Evolutionary conservation across 1,140 invertebrate genomes (phyloP).

Genomic region (Campoletis sonorensis): DNA sequence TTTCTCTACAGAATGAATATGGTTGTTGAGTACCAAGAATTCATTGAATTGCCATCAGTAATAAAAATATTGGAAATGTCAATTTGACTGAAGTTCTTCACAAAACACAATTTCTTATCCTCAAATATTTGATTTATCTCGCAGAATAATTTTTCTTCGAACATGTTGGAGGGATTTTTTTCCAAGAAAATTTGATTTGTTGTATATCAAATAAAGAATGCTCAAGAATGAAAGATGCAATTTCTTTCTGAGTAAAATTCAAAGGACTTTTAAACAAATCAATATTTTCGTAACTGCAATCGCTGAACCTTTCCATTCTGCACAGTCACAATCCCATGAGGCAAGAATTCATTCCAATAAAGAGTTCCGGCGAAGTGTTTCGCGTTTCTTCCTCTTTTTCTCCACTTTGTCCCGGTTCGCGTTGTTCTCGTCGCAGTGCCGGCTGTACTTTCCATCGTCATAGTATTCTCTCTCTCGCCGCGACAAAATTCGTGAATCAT

Average conservation of each 20-base stretch:
- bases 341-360: conserved; percentile 61
- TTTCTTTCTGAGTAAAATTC: neutral
- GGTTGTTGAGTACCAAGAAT: too few species aligned
- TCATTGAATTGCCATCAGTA: too few species aligned
- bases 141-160: too few species aligned
- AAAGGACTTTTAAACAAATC: neutral
- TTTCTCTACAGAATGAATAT: too few species aligned
- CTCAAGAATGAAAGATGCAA: too few species aligned
- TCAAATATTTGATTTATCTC: too few species aligned
- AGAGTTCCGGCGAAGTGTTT: conserved; percentile 45
- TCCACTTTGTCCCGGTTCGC: neutral
- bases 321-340: conserved; percentile 30
- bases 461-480: neutral
- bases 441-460: neutral
- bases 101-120: too few species aligned
- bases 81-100: too few species aligned
- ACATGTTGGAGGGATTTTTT: too few species aligned
- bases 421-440: neutral
- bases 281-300: conserved; percentile 26
- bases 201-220: too few species aligned
- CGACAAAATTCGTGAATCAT: conserved; percentile 47
- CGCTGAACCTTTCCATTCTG: conserved; percentile 17
- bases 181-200: too few species aligned
- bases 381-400: conserved; percentile 10
- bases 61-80: too few species aligned